Conservation (phyloP, 2,888 invertebrate genomes). For the Stenchaetothrips biformis region DNA sequence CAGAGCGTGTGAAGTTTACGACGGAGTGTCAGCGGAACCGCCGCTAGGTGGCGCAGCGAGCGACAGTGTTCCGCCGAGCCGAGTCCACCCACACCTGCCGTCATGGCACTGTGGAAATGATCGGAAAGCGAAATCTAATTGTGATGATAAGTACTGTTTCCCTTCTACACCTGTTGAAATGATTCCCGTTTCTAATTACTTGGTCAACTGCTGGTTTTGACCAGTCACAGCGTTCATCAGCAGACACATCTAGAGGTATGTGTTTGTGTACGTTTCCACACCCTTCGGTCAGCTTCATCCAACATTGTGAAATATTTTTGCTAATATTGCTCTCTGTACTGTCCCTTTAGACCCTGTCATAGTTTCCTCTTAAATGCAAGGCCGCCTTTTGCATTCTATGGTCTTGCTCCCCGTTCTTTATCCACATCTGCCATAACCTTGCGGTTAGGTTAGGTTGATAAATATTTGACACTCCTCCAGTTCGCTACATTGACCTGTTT, state of each 20-base stretch:
- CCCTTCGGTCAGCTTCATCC: background rate
- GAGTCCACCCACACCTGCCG: background rate
- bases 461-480: background rate
- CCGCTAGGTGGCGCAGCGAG: too few species aligned
- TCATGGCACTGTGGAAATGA: constrained; percentile 6
- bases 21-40: too few species aligned
- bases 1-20: too few species aligned
- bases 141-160: background rate
- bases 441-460: background rate
- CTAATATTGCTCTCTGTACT: background rate
- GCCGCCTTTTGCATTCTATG: background rate
- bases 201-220: background rate
- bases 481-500: background rate
- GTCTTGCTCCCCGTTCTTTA: background rate
- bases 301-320: background rate
- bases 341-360: background rate
- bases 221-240: background rate
- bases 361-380: background rate
- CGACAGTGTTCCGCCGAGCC: too few species aligned
- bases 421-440: too few species aligned
- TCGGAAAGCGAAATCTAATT: background rate
- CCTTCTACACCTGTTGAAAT: background rate
- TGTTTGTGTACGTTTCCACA: background rate
- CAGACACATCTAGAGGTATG: background rate
- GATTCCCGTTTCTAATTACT: background rate